A percentile compares a stretch with the other conserved stretches of the same genome.
These are phyloP conservation scores for Siniperca scherzeri DNA, from an alignment of 2,797 vertebrate genomes.

Conservation along the genomic window DNA sequence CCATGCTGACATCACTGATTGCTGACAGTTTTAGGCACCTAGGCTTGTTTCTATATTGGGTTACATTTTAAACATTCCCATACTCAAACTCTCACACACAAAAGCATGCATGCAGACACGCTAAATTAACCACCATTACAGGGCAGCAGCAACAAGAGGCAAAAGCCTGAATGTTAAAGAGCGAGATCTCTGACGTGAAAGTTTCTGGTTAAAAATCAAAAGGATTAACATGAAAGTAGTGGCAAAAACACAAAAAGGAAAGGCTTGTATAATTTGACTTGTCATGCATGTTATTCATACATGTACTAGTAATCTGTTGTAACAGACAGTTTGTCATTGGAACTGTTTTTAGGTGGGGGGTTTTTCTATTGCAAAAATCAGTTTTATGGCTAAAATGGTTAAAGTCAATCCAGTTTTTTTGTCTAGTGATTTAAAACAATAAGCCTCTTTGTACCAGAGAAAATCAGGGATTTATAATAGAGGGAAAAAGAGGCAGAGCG, in stretches of 20 bases:
- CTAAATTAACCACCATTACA: conserved; percentile 28
- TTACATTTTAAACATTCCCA: conserved; percentile 48
- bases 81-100: conserved; percentile 17
- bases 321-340: background rate
- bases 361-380: background rate
- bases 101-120: conserved; percentile 12
- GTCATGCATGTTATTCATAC: background rate
- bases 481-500: conserved; percentile 29
- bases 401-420: background rate
- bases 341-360: background rate
- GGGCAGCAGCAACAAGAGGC: background rate
- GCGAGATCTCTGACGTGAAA: conserved; percentile 24
- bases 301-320: background rate
- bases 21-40: conserved; percentile 36
- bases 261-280: background rate
- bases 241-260: background rate
- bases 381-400: conserved; percentile 14
- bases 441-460: conserved; percentile 47
- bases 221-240: conserved; percentile 5
- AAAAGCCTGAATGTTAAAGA: conserved; percentile 3
- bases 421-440: conserved; percentile 39
- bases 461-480: conserved; percentile 50
- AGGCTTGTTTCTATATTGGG: conserved; percentile 31
- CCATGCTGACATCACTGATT: conserved; percentile 48
- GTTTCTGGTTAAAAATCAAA: conserved; percentile 9